phyloP scores from a whole-genome alignment of 2,797 vertebrate genomes.

The Orestias chungarensis region DNA sequence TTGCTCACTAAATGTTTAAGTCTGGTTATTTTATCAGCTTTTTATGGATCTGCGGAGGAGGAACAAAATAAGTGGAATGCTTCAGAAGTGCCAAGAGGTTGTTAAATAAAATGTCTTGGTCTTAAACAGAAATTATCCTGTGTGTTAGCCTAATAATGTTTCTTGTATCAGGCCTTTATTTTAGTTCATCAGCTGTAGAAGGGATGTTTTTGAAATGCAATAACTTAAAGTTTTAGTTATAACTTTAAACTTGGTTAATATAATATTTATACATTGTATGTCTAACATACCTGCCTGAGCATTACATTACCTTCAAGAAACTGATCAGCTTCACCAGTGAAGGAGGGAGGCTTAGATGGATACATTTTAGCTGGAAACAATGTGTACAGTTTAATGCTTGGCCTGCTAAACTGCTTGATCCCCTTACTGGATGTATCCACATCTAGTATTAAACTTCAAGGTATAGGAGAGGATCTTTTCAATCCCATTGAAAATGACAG shows the following conservation, averaged over 20 bases:
- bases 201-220: slow-evolving; percentile 31
- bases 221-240: slow-evolving; percentile 73
- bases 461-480: too few relatives aligned
- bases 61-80: slow-evolving; percentile 55
- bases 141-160: slow-evolving; percentile 27
- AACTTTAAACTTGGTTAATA: slow-evolving; percentile 74
- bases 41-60: slow-evolving; percentile 48
- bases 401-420: too few relatives aligned
- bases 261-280: slow-evolving; percentile 82
- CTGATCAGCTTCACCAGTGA: slow-evolving; percentile 69
- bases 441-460: neutral
- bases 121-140: slow-evolving; percentile 46
- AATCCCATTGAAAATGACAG: too few relatives aligned
- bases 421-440: neutral
- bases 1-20: slow-evolving; percentile 52
- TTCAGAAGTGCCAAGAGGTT: slow-evolving; percentile 57
- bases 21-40: slow-evolving; percentile 66
- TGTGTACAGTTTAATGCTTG: neutral
- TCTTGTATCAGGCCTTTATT: slow-evolving; percentile 27
- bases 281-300: slow-evolving; percentile 77
- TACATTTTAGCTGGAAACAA: slow-evolving; percentile 12
- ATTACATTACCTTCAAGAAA: slow-evolving; percentile 74
- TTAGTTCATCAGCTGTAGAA: slow-evolving; percentile 10
- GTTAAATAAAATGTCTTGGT: slow-evolving; percentile 52
- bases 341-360: slow-evolving; percentile 70